Base-by-base conservation (phyloP, 2,888 invertebrate genomes). In the Lacanobia wlatinum region DNA sequence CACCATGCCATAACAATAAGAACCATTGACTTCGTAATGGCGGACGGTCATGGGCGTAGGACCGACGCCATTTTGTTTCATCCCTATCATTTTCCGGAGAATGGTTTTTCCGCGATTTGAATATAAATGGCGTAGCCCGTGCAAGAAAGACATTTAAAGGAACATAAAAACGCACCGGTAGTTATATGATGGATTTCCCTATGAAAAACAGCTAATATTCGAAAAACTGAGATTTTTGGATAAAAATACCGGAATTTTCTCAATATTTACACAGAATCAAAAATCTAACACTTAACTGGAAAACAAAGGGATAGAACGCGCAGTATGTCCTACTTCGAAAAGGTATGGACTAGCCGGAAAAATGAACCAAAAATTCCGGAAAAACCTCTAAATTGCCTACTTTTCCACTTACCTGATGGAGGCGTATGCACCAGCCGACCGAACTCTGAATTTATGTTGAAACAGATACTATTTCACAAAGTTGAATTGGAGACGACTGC, bases 21-120 rank as follows among this genome's bases (percentile, higher is more conserved):
- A 53, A 62, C 40, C 10, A 21, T 23, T 43, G n/a, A 43, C 50
- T 10, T 38, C 14, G 23, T 48, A 59, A 65, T 78, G 61, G 65
- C 18, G 53, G 23, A 14, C 18, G 10, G 18, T 16, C 4, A 53
- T 21, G 1, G 34, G 23, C n/a, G n/a, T n/a, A 8, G 34, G 38
- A 40, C 14, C 46, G 76, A 40, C 38, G 50, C 73, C 67, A 76
- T 76, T 76, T 58, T 73, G 40, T 23, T 2, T 2, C 12, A 18
- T 9, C 5, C n/a, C 2, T 10, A 21, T 43, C 7, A 18, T 46
- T 69, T 77, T 23, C 9, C 10, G 2, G 16, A n/a, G 7, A 0
- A 12, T 53, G 1, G 1, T n/a, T 40, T 70, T 70, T 21, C 14
- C 10, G 0, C 10, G 8, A 43, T 43, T 56, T 28, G n/a, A 16